phyloP scores from a whole-genome alignment of 2,888 invertebrate species.

The Calliopum simillimum region DNA sequence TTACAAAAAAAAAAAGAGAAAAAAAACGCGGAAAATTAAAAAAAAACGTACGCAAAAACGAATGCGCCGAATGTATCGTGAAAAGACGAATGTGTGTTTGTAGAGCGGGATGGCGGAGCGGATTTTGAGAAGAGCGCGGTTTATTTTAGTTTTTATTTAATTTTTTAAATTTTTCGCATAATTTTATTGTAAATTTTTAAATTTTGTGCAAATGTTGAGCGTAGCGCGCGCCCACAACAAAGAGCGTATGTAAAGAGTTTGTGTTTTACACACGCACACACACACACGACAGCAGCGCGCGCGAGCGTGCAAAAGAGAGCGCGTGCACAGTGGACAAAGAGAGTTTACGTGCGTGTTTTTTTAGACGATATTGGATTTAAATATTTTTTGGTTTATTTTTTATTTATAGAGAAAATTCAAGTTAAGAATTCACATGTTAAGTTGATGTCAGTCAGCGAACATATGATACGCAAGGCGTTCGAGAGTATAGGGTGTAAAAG shows the following conservation, averaged over 20 bases:
- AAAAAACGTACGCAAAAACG: not conserved
- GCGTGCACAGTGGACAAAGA: not conserved
- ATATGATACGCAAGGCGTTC: constrained; percentile 23
- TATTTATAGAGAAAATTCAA: not conserved
- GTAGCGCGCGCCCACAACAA: not conserved
- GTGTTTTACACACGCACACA: not conserved
- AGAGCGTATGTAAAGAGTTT: not conserved
- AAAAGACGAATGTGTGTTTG: not conserved
- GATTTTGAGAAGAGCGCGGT: not conserved
- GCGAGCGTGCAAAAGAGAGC: not conserved
- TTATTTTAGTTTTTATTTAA: too few relatives aligned
- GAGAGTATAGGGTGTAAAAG: not conserved
- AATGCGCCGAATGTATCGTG: not conserved
- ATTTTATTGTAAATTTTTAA: too few relatives aligned
- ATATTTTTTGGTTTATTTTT: not conserved
- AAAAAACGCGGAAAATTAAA: not conserved
- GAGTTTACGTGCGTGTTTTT: not conserved
- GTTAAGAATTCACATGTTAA: constrained; percentile 8
- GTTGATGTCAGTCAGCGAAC: constrained; percentile 29
- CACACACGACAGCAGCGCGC: not conserved
- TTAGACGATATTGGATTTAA: not conserved
- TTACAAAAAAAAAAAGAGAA: not conserved
- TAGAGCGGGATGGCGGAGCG: not conserved
- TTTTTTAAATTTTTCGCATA: too few relatives aligned
- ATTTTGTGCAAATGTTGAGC: not conserved